Evolutionary conservation across 2,113 vertebrate species (phyloP).

Genomic region (Coptodon bakossiorum): DNA sequence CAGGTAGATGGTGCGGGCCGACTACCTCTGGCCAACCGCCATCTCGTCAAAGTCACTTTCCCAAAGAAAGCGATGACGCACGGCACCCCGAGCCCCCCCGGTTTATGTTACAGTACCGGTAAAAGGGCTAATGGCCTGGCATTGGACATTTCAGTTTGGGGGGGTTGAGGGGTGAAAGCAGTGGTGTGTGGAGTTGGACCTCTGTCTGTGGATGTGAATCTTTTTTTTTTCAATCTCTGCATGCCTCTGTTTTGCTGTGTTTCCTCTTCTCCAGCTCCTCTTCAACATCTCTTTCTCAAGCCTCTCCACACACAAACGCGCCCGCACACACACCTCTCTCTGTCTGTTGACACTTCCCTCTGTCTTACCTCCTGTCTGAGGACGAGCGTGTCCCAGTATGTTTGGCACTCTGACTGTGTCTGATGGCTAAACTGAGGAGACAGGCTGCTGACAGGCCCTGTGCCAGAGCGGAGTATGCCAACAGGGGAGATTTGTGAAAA

Average conservation of each 20-base stretch:
- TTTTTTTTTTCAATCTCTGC: background rate
- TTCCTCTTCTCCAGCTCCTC: background rate
- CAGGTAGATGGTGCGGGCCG: constrained; percentile 46
- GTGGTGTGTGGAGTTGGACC: background rate
- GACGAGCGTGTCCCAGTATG: constrained; percentile 46
- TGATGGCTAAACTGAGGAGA: constrained; percentile 69
- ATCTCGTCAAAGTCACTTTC: constrained; percentile 68
- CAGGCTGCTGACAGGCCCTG: constrained; percentile 68
- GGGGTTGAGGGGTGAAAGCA: background rate
- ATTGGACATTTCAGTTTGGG: constrained; percentile 55
- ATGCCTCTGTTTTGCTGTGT: background rate
- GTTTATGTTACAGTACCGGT: constrained; percentile 65
- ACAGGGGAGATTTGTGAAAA: constrained; percentile 69
- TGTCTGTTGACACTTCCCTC: constrained; percentile 22
- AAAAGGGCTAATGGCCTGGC: constrained; percentile 51
- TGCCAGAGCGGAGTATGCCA: constrained; percentile 60
- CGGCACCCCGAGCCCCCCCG: constrained; percentile 39
- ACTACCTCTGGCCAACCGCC: constrained; percentile 47
- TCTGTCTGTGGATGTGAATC: constrained; percentile 16
- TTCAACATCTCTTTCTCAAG: constrained; percentile 1
- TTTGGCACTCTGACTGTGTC: constrained; percentile 52
- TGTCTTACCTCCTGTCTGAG: constrained; percentile 44
- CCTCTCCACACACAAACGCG: background rate
- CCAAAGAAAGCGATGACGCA: constrained; percentile 57
- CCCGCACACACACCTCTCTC: background rate